A percentile compares a stretch with the other conserved stretches of the same genome.
Conservation (phyloP, 2,888 invertebrate genomes). For the Coecobrya sp. region DNA sequence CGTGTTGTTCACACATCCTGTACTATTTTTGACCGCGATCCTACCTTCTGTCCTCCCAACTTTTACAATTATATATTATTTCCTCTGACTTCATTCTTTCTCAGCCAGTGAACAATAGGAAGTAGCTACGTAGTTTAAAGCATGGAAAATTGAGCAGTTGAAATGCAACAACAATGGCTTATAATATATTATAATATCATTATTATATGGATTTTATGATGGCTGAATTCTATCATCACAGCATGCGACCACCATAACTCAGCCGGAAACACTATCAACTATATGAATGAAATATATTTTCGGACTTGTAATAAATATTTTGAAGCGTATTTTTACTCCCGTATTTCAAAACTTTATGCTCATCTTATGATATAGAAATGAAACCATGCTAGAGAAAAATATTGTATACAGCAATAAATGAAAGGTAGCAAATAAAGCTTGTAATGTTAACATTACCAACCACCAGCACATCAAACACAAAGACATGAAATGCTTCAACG, state of each 20-base stretch:
- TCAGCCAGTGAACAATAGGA: slow-evolving; percentile 27
- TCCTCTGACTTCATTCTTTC: not conserved
- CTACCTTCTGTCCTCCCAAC: not conserved
- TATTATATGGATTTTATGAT: slow-evolving; percentile 59
- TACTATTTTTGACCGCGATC: slow-evolving; percentile 41
- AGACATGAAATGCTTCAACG: too few species aligned
- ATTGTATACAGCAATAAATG: slow-evolving; percentile 15
- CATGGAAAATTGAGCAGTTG: slow-evolving; percentile 68
- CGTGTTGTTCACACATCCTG: slow-evolving; percentile 78
- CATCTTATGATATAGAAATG: not conserved
- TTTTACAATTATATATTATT: not conserved
- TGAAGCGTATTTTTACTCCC: not conserved
- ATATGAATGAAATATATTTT: not conserved
- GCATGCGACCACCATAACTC: slow-evolving; percentile 76
- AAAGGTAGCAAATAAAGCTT: slow-evolving; percentile 22
- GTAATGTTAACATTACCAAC: not conserved
- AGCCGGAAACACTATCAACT: slow-evolving; percentile 63
- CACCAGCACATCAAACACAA: not conserved
- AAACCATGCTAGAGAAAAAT: not conserved
- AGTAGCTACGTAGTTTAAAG: slow-evolving; percentile 58
- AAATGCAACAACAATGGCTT: slow-evolving; percentile 50
- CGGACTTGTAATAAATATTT: slow-evolving; percentile 19
- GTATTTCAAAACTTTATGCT: slow-evolving; percentile 16
- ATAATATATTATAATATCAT: slow-evolving; percentile 18
- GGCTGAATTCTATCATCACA: slow-evolving; percentile 75